phyloP scores from a whole-genome alignment of 2,888 invertebrate genomes.

The Drosophila kokeensis region DNA sequence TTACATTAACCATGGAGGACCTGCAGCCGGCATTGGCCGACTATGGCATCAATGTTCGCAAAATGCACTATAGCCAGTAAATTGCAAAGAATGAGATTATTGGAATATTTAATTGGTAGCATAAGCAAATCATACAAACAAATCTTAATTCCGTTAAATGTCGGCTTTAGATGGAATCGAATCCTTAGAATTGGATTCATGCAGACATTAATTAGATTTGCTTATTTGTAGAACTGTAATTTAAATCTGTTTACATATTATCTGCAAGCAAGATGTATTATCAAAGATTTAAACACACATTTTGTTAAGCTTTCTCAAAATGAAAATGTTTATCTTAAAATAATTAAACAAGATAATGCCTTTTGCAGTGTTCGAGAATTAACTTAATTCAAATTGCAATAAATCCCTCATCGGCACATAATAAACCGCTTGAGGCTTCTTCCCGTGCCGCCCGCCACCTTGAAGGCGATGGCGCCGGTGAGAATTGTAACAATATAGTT shows the following conservation, averaged over 20 bases:
- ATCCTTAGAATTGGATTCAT: not conserved
- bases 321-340: conserved; percentile 18
- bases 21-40: conserved; percentile 96
- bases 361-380: conserved; percentile 6
- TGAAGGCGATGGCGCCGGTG: conserved; percentile 89
- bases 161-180: not conserved
- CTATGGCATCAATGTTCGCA: conserved; percentile 97
- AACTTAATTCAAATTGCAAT: conserved; percentile 14
- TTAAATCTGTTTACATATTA: not conserved
- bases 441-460: conserved; percentile 89
- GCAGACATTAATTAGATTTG: not conserved
- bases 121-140: not conserved
- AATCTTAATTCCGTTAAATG: not conserved
- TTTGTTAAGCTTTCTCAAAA: not conserved
- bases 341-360: conserved; percentile 27
- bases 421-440: conserved; percentile 85
- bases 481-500: conserved; percentile 89
- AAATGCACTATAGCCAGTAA: conserved; percentile 84
- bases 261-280: not conserved
- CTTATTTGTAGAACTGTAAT: not conserved
- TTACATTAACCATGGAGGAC: conserved; percentile 97
- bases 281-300: not conserved
- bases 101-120: not conserved
- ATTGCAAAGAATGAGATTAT: not conserved
- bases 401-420: conserved; percentile 78